Percentiles rank a stretch among this genome's conserved stretches.
phyloP scores from a whole-genome alignment of 2,113 vertebrate species.

The Trochalopteron elliotii region DNA sequence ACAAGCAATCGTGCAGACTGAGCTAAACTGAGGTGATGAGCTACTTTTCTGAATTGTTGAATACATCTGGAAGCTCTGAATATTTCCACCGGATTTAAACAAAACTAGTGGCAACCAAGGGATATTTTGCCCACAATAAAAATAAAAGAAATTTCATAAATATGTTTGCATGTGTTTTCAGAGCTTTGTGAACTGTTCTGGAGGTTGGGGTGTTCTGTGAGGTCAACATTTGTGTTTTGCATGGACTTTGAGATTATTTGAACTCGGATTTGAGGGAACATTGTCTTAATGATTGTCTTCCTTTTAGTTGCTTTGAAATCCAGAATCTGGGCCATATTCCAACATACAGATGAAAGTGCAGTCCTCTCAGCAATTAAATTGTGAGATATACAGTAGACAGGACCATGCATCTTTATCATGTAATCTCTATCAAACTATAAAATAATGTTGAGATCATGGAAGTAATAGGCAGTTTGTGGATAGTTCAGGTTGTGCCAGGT shows the following conservation, averaged over 20 bases:
- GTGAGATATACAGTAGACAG: slow-evolving; percentile 27
- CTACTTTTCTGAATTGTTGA: slow-evolving; percentile 53
- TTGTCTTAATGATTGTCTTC: slow-evolving; percentile 75
- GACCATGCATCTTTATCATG: not conserved
- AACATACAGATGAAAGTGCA: slow-evolving; percentile 59
- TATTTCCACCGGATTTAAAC: slow-evolving; percentile 77
- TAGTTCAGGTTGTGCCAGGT: slow-evolving; percentile 51
- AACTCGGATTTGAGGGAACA: slow-evolving; percentile 75
- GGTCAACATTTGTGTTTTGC: slow-evolving; percentile 74
- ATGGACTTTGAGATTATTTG: slow-evolving; percentile 75
- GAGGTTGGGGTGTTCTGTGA: slow-evolving; percentile 53
- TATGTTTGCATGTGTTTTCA: slow-evolving; percentile 59
- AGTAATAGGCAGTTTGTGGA: slow-evolving; percentile 25
- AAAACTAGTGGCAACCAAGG: slow-evolving; percentile 80
- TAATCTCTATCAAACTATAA: slow-evolving; percentile 28
- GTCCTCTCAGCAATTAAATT: slow-evolving; percentile 15
- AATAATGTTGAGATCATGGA: slow-evolving; percentile 18
- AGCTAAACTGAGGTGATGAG: slow-evolving; percentile 49
- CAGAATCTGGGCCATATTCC: slow-evolving; percentile 68
- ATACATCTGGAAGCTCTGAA: slow-evolving; percentile 61
- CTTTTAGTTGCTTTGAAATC: slow-evolving; percentile 73
- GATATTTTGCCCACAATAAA: slow-evolving; percentile 68
- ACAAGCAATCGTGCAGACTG: slow-evolving; percentile 43
- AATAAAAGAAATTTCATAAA: slow-evolving; percentile 64
- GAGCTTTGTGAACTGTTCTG: slow-evolving; percentile 63